phyloP scores from a whole-genome alignment of 2,113 vertebrate genomes.

The Pseudorectes ferrugineus region DNA sequence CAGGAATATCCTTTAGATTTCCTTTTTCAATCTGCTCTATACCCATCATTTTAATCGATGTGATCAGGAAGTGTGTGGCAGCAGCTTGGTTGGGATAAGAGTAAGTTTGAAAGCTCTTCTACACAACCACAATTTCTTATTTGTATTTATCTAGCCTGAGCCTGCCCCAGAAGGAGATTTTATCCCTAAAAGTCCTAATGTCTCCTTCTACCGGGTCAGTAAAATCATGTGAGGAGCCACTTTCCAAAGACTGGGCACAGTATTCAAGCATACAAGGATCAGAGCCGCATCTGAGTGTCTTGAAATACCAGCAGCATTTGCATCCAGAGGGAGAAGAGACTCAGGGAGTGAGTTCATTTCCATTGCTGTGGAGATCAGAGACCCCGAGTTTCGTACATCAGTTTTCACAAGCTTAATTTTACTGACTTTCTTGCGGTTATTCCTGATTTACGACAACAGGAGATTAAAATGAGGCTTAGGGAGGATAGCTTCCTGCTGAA shows the following conservation, averaged over 20 bases:
- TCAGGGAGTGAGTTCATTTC: not conserved
- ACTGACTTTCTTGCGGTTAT: constrained; percentile 17
- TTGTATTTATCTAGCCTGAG: not conserved
- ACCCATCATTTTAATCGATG: not conserved
- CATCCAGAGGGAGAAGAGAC: not conserved
- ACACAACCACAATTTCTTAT: not conserved
- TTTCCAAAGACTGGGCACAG: not conserved
- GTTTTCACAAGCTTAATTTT: constrained; percentile 22
- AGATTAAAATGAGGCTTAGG: constrained; percentile 31
- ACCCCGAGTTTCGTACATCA: not conserved
- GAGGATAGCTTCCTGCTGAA: constrained; percentile 34
- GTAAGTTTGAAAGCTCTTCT: not conserved
- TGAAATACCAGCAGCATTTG: not conserved
- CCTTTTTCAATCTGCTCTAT: not conserved
- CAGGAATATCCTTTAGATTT: not conserved
- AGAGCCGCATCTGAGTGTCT: not conserved
- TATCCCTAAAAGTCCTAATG: not conserved
- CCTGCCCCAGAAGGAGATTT: not conserved
- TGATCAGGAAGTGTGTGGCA: not conserved
- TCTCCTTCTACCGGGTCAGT: not conserved
- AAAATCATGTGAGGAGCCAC: not conserved
- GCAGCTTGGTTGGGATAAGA: not conserved
- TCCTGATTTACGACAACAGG: constrained; percentile 32
- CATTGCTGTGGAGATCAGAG: not conserved
- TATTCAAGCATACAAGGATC: not conserved